Percentiles rank a stretch among this genome's conserved stretches.
Conservation (phyloP, 2,797 vertebrate genomes). For the Peromyscus eremicus region DNA sequence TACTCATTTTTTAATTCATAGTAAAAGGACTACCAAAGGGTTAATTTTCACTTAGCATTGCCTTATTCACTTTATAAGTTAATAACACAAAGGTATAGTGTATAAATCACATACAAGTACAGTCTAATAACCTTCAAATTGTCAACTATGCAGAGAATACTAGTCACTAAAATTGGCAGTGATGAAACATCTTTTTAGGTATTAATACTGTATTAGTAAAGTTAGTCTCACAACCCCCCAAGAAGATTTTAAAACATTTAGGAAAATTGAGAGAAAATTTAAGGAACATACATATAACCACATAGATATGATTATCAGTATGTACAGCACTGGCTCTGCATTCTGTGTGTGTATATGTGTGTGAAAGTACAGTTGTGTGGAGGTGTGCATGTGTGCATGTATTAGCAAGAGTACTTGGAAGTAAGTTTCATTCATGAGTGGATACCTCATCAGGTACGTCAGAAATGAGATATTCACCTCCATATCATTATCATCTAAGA, state of each 20-base stretch:
- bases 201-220: neutral
- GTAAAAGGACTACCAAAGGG: neutral
- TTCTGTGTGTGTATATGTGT: neutral
- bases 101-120: neutral
- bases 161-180: neutral
- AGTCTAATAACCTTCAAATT: neutral
- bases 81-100: neutral
- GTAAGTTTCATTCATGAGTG: slow-evolving; percentile 13
- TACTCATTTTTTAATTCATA: slow-evolving; percentile 33
- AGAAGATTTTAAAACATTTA: slow-evolving; percentile 30
- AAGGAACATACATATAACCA: neutral
- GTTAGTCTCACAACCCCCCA: neutral
- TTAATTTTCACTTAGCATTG: neutral
- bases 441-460: neutral
- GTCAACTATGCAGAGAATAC: neutral
- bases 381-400: neutral
- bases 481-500: neutral
- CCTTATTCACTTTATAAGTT: neutral
- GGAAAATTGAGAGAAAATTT: neutral
- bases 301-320: neutral
- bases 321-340: neutral
- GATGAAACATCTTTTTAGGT: slow-evolving; percentile 16
- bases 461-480: neutral
- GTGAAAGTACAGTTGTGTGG: neutral
- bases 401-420: neutral